A percentile compares a stretch with the other conserved stretches of the same genome.
Evolutionary conservation across 2,888 invertebrate species (phyloP).

Genomic region (Phorcus lineatus): DNA sequence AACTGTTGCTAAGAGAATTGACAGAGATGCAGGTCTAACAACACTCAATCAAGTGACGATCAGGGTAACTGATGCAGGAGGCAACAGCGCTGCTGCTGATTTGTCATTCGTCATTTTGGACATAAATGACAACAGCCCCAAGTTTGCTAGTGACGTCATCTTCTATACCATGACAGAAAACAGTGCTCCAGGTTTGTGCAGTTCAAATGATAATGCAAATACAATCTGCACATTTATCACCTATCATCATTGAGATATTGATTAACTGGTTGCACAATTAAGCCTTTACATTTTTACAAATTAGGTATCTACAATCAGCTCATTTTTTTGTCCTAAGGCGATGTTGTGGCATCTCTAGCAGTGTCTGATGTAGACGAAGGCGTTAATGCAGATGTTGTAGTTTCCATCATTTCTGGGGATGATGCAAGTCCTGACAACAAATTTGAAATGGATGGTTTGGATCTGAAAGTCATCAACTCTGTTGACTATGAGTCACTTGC

Average conservation of each 20-base stretch:
- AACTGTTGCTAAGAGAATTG: background rate
- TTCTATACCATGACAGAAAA: background rate
- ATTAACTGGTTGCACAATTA: too few species aligned
- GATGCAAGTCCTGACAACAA: slow-evolving; percentile 6
- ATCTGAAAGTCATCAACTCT: background rate
- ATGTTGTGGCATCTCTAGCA: background rate
- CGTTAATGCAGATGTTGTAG: background rate
- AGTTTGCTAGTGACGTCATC: background rate
- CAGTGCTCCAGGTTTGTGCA: background rate
- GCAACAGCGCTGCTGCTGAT: background rate
- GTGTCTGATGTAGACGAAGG: slow-evolving; percentile 6
- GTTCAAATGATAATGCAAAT: too few species aligned
- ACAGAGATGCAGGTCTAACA: background rate
- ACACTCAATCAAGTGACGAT: background rate
- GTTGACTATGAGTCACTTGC: slow-evolving; percentile 12
- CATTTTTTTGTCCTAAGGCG: too few species aligned
- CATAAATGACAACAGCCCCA: slow-evolving; percentile 8
- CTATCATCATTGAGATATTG: too few species aligned
- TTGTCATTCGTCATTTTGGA: slow-evolving; percentile 1
- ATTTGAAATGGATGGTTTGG: slow-evolving; percentile 4
- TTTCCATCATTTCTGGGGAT: background rate
- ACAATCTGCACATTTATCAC: too few species aligned
- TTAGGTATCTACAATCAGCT: too few species aligned
- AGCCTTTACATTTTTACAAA: too few species aligned
- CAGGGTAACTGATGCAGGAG: slow-evolving; percentile 1